Conservation (phyloP, 2,888 invertebrate species). For the Platycnemis pennipes region DNA sequence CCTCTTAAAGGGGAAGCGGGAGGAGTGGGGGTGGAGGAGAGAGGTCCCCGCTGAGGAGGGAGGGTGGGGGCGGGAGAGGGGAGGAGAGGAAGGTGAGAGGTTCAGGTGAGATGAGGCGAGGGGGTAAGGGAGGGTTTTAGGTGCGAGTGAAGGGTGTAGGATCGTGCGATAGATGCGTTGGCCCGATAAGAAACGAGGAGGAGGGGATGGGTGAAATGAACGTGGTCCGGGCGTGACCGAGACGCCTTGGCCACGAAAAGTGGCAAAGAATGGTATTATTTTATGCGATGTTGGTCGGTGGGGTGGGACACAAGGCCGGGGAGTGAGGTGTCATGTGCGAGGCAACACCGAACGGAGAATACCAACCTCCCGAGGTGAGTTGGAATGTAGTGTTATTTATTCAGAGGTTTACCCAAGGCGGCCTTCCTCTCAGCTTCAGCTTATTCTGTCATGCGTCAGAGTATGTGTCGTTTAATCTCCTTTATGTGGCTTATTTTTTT, state of each 20-base stretch:
- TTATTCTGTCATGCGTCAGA: background rate
- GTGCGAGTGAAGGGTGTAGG: background rate
- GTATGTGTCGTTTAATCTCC: background rate
- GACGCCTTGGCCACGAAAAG: background rate
- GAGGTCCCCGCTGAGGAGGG: too few relatives aligned
- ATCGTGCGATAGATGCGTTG: background rate
- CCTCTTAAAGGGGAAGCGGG: background rate
- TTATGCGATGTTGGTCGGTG: background rate
- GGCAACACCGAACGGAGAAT: background rate
- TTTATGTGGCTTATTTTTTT: background rate
- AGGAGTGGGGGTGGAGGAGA: background rate
- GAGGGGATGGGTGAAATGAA: background rate
- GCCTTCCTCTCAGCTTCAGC: background rate
- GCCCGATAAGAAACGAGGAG: conserved; percentile 48
- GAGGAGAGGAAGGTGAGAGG: background rate
- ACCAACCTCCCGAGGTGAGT: background rate
- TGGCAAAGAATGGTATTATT: background rate
- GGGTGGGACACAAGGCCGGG: background rate
- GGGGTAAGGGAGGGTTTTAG: background rate
- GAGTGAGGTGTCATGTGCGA: background rate
- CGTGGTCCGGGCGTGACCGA: conserved; percentile 36
- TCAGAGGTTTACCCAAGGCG: conserved; percentile 1
- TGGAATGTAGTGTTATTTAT: conserved; percentile 8
- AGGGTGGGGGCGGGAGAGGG: too few relatives aligned
- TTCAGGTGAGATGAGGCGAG: background rate